These are phyloP conservation scores for Mesaphorura yosii DNA, from an alignment of 1,140 invertebrate genomes.

Conservation along the genomic window DNA sequence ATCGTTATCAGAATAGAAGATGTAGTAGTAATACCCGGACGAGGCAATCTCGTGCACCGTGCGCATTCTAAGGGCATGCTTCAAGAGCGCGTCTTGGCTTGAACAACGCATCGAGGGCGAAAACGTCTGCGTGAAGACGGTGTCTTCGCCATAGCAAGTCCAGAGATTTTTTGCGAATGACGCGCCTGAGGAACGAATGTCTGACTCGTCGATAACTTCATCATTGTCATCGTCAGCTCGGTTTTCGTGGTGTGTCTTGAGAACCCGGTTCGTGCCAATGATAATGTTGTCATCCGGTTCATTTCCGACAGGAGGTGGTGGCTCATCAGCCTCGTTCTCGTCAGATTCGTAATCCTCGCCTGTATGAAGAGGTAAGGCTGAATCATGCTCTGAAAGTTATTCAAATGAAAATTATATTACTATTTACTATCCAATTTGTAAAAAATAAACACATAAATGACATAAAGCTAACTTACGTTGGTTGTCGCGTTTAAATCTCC, in stretches of 20 bases:
- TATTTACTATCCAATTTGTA: too few species aligned
- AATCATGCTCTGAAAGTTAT: too few species aligned
- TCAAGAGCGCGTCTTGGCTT: constrained; percentile 53
- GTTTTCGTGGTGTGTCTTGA: constrained; percentile 10
- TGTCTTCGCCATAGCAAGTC: constrained; percentile 58
- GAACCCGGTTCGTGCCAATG: too few species aligned
- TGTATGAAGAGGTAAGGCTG: too few species aligned
- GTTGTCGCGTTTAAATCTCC: too few species aligned
- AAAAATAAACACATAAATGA: too few species aligned
- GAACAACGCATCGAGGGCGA: constrained; percentile 51
- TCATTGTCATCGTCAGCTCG: constrained; percentile 7
- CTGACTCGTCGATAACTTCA: constrained; percentile 34
- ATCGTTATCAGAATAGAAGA: constrained; percentile 75
- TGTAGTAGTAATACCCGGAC: constrained; percentile 73
- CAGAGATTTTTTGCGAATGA: constrained; percentile 35
- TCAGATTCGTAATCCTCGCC: too few species aligned
- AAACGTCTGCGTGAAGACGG: constrained; percentile 55
- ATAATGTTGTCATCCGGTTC: too few species aligned
- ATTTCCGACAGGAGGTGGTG: too few species aligned
- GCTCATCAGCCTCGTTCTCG: too few species aligned
- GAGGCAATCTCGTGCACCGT: constrained; percentile 53
- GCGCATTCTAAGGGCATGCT: constrained; percentile 45
- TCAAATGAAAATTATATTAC: too few species aligned
- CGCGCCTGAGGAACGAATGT: constrained; percentile 30
- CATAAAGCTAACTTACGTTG: too few species aligned